Evolutionary conservation across 2,888 invertebrate species (phyloP), one percentile per base, ranked within the genome.

Genomic region (Scaptodrosophila latifasciaeformis): DNA sequence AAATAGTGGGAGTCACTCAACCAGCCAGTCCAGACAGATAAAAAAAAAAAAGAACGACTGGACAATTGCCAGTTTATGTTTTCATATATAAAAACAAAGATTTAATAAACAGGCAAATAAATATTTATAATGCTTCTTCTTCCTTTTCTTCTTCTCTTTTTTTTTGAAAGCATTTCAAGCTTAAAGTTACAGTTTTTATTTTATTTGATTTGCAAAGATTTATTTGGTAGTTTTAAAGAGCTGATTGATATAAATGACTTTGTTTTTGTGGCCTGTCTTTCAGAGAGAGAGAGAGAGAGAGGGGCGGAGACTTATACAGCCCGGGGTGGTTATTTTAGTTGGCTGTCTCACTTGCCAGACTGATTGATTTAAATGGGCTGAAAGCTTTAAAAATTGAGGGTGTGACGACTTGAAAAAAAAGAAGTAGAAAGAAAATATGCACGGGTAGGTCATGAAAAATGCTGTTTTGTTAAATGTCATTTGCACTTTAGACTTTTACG

Each of bases 71-170:
- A 21, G 40, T 31, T 29, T 34, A 35, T 15, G 13, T 13, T 39
- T 39, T 24, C 34, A 27, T 30, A 47, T 51, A 40, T 45, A 31
- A 62, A 77, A 75, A 67, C 65, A 72, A 76, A n/a, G n/a, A 67
- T 76, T 69, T 76, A 76, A 75, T 79, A 75, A 79, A 75, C 63
- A 67, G 59, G 46, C 75, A 72, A 76, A 76, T 76, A 72, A 69
- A 75, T 76, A 76, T 76, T 72, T 79, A 76, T 79, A 67, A 74
- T 64, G 47, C 72, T 74, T 60, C 77, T 76, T 75, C 79, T 79
- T 67, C 27, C 9, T 7, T 27, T 9, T 39, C 34, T 21, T 24
- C 29, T 18, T 17, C 13, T 13, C 13, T 37, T 34, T 12, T 34
- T 34, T 34, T 34, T 12, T 34, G 13, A 12, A 17, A 15, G 17